A percentile compares a stretch with the other conserved stretches of the same genome.
Evolutionary conservation across 2,113 vertebrate genomes (phyloP).

Genomic region (Conger conger): DNA sequence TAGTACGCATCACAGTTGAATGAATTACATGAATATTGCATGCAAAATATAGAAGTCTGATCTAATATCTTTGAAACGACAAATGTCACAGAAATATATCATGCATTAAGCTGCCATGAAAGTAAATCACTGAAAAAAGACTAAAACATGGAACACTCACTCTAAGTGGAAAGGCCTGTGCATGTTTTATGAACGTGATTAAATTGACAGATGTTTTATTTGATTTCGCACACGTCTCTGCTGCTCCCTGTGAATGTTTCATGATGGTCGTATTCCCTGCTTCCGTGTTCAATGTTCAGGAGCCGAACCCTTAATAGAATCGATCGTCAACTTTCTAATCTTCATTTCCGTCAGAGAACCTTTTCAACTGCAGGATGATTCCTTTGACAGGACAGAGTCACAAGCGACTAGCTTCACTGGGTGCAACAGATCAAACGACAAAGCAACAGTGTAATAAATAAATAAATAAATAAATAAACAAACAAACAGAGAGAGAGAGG

Average conservation of each 20-base stretch:
- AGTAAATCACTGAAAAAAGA: not conserved
- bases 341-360: not conserved
- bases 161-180: not conserved
- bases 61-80: not conserved
- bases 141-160: not conserved
- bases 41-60: not conserved
- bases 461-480: not conserved
- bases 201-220: not conserved
- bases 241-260: not conserved
- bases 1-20: not conserved
- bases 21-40: not conserved
- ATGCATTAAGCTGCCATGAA: not conserved
- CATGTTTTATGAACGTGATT: not conserved
- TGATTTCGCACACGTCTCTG: not conserved
- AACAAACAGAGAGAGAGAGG: not conserved
- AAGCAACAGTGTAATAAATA: not conserved
- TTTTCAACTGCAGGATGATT: not conserved
- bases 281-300: not conserved
- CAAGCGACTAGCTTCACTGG: constrained; percentile 16
- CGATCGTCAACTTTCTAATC: no score
- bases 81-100: not conserved
- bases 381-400: not conserved
- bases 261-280: not conserved
- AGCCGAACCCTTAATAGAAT: no score
- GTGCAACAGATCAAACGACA: constrained; percentile 1